Evolutionary conservation across 64 coral and sea anemone genomes (phyloP), one percentile per base, ranked within the genome.

Genomic region (Pocillopora damicornis): DNA sequence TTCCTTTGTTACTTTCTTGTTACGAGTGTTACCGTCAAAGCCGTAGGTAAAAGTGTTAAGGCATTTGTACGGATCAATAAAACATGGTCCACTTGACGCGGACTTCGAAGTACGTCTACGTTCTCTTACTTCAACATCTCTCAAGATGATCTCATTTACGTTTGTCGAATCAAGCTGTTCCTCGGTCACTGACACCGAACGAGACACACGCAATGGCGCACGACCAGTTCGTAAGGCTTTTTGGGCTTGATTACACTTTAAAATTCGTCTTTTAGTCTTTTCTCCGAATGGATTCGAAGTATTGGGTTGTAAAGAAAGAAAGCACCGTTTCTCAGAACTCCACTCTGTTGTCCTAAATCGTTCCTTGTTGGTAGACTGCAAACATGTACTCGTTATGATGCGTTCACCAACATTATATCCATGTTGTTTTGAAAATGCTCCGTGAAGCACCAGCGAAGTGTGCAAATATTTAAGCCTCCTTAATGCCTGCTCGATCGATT

Each of bases 401-500:
- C 25, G 10, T 16, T 73, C 65, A 37, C 25, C 20, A 22, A 84
- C 0, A 26, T 84, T 73, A 56, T 85, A 22, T 45, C 15, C 38
- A 73, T 66, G 51, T n/a, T 73, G 81, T 26, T 13, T 58, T 1
- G 20, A 58, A 14, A 56, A 58, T 13, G 10, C 81, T 11, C 72
- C 42, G 1, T 59, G 81, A 80, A 79, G 89, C 8, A 75, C 15
- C 35, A 89, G 60, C 80, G 89, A 90, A 17, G 89, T 90, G 60
- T 90, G 89, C 3, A 90, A 82, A 75, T 90, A 85, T 69, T 90
- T 90, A 36, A 90, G 73, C 61, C 89, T 80, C 38, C 89, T 82
- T 37, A 90, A 82, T 35, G 89, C 79, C 42, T 90, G 89, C 38
- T 68, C 86, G 37, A 65, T 88, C 20, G 59, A 23, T 15, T 65